phyloP scores from a whole-genome alignment of 2,888 invertebrate genomes.

The Odontocolon sp. region DNA sequence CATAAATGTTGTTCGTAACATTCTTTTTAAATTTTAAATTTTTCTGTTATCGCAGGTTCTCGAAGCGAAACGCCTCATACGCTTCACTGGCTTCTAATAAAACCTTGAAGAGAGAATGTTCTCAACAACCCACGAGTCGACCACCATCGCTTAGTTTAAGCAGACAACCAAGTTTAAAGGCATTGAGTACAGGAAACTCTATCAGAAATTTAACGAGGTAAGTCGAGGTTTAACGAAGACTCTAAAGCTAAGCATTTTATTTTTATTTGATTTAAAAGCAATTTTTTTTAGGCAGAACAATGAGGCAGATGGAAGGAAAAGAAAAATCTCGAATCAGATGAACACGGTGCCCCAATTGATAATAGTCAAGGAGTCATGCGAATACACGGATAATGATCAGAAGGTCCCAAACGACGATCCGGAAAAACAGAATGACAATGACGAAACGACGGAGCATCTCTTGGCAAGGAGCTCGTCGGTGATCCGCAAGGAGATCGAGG shows the following conservation, averaged over 20 bases:
- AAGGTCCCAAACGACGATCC: not conserved
- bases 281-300: slow-evolving; percentile 59
- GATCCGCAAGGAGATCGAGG: slow-evolving; percentile 27
- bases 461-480: not conserved
- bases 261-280: no score
- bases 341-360: slow-evolving; percentile 54
- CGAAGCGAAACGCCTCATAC: slow-evolving; percentile 76
- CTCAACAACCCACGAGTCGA: slow-evolving; percentile 51
- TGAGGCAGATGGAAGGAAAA: slow-evolving; percentile 61
- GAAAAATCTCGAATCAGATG: slow-evolving; percentile 55
- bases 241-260: no score
- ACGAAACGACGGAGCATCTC: slow-evolving; percentile 25
- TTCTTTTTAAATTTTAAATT: no score
- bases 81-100: slow-evolving; percentile 81
- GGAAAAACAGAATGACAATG: slow-evolving; percentile 19
- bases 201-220: slow-evolving; percentile 52
- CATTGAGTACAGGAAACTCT: slow-evolving; percentile 56
- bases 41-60: no score
- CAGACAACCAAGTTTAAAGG: slow-evolving; percentile 63
- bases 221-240: not conserved
- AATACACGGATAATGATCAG: slow-evolving; percentile 56
- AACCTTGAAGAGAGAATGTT: slow-evolving; percentile 69
- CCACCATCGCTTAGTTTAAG: slow-evolving; percentile 65
- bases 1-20: not conserved
- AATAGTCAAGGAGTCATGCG: slow-evolving; percentile 63